Evolutionary conservation across 2,113 vertebrate species (phyloP).

Genomic region (Scolopax mira): DNA sequence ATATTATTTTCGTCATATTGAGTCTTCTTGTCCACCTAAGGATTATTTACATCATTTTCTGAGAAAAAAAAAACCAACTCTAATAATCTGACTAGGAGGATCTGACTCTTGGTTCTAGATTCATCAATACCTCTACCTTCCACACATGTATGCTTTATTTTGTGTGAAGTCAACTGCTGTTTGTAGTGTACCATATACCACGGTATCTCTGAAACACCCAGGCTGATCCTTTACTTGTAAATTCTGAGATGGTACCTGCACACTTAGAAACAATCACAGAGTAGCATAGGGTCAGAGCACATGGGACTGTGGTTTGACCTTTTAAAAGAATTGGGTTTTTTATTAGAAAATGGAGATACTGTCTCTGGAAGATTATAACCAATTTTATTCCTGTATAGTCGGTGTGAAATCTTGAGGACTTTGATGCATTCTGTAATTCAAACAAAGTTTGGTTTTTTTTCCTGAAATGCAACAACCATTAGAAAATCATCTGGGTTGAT

Average conservation of each 20-base stretch:
- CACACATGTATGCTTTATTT: background rate
- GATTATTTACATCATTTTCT: background rate
- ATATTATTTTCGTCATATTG: background rate
- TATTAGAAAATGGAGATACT: background rate
- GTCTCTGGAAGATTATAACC: background rate
- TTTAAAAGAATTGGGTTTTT: background rate
- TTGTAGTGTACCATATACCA: background rate
- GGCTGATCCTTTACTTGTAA: background rate
- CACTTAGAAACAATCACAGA: background rate
- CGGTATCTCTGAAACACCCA: background rate
- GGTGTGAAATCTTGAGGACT: background rate
- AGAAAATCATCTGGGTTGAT: background rate
- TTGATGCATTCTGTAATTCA: background rate
- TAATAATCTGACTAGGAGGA: background rate
- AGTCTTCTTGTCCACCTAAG: background rate
- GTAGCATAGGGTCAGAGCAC: background rate
- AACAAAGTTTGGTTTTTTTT: constrained; percentile 17
- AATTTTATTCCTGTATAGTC: background rate
- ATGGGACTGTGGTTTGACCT: background rate
- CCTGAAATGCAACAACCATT: background rate
- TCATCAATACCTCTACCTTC: background rate
- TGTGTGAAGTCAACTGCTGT: background rate
- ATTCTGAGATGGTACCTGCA: background rate
- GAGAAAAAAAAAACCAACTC: background rate
- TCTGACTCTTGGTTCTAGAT: background rate